These are phyloP conservation scores for Sericinus montela DNA, from an alignment of 2,888 invertebrate genomes.

Conservation along the genomic window DNA sequence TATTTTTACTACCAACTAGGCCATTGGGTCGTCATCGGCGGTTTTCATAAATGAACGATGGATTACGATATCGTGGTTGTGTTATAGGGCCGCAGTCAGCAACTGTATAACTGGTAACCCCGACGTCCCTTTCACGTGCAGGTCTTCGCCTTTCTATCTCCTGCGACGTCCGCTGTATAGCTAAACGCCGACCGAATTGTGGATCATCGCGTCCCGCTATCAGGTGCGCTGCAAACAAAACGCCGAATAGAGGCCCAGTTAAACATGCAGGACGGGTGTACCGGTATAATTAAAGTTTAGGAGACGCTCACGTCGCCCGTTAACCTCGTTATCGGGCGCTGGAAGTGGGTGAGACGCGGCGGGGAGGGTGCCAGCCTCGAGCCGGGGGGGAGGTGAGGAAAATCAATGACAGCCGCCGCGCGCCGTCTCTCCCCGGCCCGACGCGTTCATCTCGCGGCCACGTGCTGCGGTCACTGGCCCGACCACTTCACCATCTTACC, in stretches of 20 bases:
- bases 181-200: slow-evolving; percentile 52
- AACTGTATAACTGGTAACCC: slow-evolving; percentile 43
- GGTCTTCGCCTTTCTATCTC: slow-evolving; percentile 47
- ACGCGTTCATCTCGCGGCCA: slow-evolving; percentile 76
- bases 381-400: slow-evolving; percentile 68
- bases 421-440: slow-evolving; percentile 74
- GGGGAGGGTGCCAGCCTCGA: slow-evolving; percentile 51
- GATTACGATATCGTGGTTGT: slow-evolving; percentile 35
- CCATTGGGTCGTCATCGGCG: no score
- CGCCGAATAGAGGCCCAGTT: slow-evolving; percentile 73
- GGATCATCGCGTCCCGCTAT: slow-evolving; percentile 63
- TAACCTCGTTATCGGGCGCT: slow-evolving; percentile 80
- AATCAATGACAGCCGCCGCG: slow-evolving; percentile 79
- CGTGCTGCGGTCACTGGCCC: slow-evolving; percentile 77
- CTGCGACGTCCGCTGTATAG: slow-evolving; percentile 58
- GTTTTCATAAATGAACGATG: slow-evolving; percentile 35
- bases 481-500: slow-evolving; percentile 37
- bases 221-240: slow-evolving; percentile 74
- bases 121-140: slow-evolving; percentile 28
- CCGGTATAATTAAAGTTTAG: slow-evolving; percentile 79
- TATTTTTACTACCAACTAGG: no score
- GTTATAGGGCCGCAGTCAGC: slow-evolving; percentile 44
- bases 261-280: slow-evolving; percentile 78
- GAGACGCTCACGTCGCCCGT: slow-evolving; percentile 80
- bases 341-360: slow-evolving; percentile 78